Conservation (phyloP, 2,888 invertebrate species). For the Tiliacea citrago region DNA sequence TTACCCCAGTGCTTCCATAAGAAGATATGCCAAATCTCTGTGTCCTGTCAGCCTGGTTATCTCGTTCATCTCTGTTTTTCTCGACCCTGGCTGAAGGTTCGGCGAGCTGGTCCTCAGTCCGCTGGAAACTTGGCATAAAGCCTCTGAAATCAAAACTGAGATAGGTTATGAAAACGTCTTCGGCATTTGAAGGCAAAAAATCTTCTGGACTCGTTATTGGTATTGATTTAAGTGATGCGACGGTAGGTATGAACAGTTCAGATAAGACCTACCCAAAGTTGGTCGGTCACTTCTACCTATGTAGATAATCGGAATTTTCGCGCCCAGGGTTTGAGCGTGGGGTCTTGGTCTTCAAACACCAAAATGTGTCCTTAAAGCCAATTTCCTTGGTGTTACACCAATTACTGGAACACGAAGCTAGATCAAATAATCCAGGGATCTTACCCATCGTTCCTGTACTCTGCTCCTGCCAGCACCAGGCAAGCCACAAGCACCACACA, state of each 20-base stretch:
- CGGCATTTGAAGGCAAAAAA: neutral
- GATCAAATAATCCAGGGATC: constrained; percentile 49
- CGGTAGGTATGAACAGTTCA: neutral
- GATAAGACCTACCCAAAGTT: neutral
- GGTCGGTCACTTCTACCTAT: too few species aligned
- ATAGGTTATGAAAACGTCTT: constrained; percentile 46
- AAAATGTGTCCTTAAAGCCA: neutral
- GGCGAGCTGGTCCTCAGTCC: constrained; percentile 88
- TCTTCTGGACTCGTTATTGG: neutral
- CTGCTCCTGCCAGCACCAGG: constrained; percentile 69
- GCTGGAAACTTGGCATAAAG: constrained; percentile 84
- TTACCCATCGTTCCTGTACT: constrained; percentile 85
- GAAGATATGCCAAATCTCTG: constrained; percentile 90
- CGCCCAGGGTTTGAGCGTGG: too few species aligned
- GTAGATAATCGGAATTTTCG: neutral
- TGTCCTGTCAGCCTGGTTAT: constrained; percentile 84
- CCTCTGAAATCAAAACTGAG: constrained; percentile 82
- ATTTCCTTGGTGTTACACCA: neutral
- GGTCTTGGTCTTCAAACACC: neutral
- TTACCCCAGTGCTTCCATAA: constrained; percentile 88
- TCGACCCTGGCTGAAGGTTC: constrained; percentile 86
- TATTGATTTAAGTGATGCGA: too few species aligned
- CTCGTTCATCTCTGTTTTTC: constrained; percentile 77
- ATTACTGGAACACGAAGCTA: neutral
- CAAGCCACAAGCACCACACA: constrained; percentile 61